Conservation (phyloP, 2,113 vertebrate genomes). For the Varanus komodoensis region DNA sequence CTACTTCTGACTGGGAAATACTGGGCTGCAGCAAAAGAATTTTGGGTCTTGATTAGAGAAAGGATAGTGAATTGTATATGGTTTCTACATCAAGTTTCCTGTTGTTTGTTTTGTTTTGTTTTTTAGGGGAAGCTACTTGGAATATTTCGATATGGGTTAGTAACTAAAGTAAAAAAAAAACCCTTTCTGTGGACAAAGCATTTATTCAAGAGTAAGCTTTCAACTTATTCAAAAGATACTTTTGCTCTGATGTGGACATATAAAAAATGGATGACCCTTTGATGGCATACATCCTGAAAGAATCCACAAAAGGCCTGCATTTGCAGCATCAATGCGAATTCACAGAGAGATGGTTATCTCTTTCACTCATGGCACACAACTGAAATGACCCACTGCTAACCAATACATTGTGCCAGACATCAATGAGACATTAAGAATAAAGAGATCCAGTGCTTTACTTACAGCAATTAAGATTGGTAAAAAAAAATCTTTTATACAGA, state of each 20-base stretch:
- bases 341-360: constrained; percentile 2
- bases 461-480: constrained; percentile 16
- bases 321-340: background rate
- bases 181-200: background rate
- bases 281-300: background rate
- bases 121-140: background rate
- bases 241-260: background rate
- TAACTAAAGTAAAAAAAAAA: background rate
- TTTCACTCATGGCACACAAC: background rate
- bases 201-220: background rate
- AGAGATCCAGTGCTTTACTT: constrained; percentile 47
- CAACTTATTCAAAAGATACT: background rate
- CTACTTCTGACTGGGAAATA: background rate
- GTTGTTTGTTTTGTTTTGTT: background rate
- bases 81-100: background rate
- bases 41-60: background rate
- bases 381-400: background rate
- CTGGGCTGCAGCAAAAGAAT: background rate
- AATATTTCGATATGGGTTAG: background rate
- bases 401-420: constrained; percentile 20
- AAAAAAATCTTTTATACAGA: constrained; percentile 42
- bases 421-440: background rate
- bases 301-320: background rate
- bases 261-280: constrained; percentile 25
- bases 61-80: background rate